Percentiles rank a stretch among this genome's conserved stretches.
Conservation (phyloP, 2,888 invertebrate species). For the Petrophora chlorosata region DNA sequence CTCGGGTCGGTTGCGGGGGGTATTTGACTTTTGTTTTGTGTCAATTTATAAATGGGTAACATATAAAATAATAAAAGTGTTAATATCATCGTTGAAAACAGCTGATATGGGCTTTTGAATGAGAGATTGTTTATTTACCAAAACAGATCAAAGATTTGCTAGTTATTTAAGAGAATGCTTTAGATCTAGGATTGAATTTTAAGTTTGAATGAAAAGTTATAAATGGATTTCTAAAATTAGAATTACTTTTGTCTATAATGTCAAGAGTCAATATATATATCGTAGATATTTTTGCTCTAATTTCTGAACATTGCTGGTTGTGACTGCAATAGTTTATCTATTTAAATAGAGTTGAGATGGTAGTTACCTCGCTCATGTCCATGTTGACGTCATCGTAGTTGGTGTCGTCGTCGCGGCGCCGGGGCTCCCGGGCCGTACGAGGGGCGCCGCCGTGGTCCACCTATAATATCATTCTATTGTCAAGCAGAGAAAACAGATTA, state of each 20-base stretch:
- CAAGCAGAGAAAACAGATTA: conserved; percentile 85
- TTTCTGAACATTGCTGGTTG: conserved; percentile 5
- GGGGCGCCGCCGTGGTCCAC: conserved; percentile 57
- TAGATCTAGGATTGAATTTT: conserved; percentile 1
- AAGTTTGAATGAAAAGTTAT: neutral
- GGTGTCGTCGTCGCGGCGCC: conserved; percentile 83
- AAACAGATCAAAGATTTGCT: neutral
- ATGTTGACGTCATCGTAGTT: conserved; percentile 91
- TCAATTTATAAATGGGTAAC: conserved; percentile 84
- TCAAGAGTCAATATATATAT: neutral
- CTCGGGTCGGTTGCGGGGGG: conserved; percentile 65
- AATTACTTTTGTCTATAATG: neutral
- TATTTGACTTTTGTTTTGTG: conserved; percentile 83
- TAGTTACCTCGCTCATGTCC: conserved; percentile 90
- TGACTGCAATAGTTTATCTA: conserved; percentile 17
- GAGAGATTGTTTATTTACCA: conserved; percentile 30
- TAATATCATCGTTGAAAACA: conserved; percentile 82
- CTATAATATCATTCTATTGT: conserved; percentile 83
- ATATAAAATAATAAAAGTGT: conserved; percentile 84
- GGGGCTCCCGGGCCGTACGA: conserved; percentile 40
- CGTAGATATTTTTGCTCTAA: neutral
- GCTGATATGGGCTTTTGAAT: conserved; percentile 45
- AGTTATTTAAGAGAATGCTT: conserved; percentile 4
- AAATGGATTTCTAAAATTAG: conserved; percentile 7
- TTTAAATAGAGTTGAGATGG: conserved; percentile 19